Evolutionary conservation across 2,113 vertebrate species (phyloP).

Genomic region (Elaphurus davidianus): DNA sequence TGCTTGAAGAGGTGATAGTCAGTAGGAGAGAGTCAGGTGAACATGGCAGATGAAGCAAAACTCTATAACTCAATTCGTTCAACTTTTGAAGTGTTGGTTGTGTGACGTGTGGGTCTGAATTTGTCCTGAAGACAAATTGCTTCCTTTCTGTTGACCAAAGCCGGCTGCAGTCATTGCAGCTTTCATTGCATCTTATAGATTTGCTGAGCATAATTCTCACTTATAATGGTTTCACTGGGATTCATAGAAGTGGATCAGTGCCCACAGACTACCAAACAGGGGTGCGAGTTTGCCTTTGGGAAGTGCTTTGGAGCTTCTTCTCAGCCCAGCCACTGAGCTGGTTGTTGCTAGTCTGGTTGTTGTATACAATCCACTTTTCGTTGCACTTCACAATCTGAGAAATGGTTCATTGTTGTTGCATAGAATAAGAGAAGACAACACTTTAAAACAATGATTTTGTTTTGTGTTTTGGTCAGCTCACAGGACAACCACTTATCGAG

Average conservation of each 20-base stretch:
- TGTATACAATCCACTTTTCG: background rate
- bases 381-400: background rate
- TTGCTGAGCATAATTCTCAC: background rate
- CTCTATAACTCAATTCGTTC: background rate
- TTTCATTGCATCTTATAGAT: background rate
- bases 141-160: background rate
- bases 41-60: background rate
- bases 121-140: background rate
- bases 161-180: background rate
- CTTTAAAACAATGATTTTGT: background rate
- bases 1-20: background rate
- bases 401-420: background rate
- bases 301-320: background rate
- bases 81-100: background rate
- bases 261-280: background rate
- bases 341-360: background rate
- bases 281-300: background rate
- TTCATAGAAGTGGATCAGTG: background rate
- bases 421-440: background rate
- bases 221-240: background rate
- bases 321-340: background rate
- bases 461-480: background rate
- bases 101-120: rapidly evolving
- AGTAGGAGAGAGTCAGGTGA: background rate
- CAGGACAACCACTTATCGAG: background rate